Evolutionary conservation across 2,888 invertebrate species (phyloP).

Genomic region (Meta bourneti): DNA sequence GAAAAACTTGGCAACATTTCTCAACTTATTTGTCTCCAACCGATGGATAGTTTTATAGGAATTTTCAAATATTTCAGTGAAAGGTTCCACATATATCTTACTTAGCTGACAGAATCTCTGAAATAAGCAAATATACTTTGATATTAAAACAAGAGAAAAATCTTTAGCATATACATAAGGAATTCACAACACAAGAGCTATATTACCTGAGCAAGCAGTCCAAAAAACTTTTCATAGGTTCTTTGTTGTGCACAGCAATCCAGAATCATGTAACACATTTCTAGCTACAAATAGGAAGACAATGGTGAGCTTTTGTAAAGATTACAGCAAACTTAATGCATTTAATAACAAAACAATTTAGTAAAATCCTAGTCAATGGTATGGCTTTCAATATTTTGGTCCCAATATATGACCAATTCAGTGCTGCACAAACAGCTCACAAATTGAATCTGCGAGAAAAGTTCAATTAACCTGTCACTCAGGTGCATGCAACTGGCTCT

Average conservation of each 20-base stretch:
- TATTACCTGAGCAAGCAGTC: slow-evolving; percentile 90
- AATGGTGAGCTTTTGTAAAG: too few species aligned
- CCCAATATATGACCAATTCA: too few species aligned
- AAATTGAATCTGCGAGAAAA: too few species aligned
- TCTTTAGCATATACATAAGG: background rate
- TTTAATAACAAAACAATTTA: too few species aligned
- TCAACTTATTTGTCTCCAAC: slow-evolving; percentile 94
- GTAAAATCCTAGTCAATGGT: too few species aligned
- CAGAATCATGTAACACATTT: slow-evolving; percentile 98
- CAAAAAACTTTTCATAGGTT: slow-evolving; percentile 99
- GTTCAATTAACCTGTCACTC: too few species aligned
- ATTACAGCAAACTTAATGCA: too few species aligned
- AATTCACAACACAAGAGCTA: background rate
- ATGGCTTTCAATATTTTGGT: too few species aligned
- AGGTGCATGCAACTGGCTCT: too few species aligned
- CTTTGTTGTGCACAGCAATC: slow-evolving; percentile 99
- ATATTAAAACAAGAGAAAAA: slow-evolving; percentile 57
- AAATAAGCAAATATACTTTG: slow-evolving; percentile 77
- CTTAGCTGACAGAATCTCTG: slow-evolving; percentile 94
- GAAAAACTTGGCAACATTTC: slow-evolving; percentile 98
- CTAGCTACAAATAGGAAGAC: slow-evolving; percentile 82
- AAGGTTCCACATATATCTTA: slow-evolving; percentile 93
- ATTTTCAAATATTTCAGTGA: slow-evolving; percentile 96
- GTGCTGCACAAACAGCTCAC: too few species aligned
- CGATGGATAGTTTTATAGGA: slow-evolving; percentile 95